phyloP scores from a whole-genome alignment of 2,113 vertebrate species.

The Oryctolagus cuniculus region mOryCun1.1 NC_091435.1:60395501-60396000 shows the following conservation, averaged over 20 bases:
- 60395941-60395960: neutral
- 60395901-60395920: neutral
- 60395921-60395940: neutral
- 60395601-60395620: conserved; percentile 23
- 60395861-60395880: neutral
- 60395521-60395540: neutral
- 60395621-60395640: conserved; percentile 32
- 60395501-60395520: neutral
- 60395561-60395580: conserved; percentile 43
- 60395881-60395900: neutral
- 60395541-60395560: neutral
- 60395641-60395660: conserved; percentile 3
- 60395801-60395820: neutral
- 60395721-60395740: fast-evolving
- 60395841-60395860: conserved; percentile 1
- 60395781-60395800: neutral
- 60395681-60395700: neutral
- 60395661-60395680: neutral
- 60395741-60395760: neutral
- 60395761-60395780: neutral
- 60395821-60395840: neutral
- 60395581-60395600: conserved; percentile 41
- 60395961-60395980: neutral
- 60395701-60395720: neutral
- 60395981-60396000: neutral